Evolutionary conservation across 2,113 vertebrate genomes (phyloP).

Genomic region (Pluvianellus socialis): DNA sequence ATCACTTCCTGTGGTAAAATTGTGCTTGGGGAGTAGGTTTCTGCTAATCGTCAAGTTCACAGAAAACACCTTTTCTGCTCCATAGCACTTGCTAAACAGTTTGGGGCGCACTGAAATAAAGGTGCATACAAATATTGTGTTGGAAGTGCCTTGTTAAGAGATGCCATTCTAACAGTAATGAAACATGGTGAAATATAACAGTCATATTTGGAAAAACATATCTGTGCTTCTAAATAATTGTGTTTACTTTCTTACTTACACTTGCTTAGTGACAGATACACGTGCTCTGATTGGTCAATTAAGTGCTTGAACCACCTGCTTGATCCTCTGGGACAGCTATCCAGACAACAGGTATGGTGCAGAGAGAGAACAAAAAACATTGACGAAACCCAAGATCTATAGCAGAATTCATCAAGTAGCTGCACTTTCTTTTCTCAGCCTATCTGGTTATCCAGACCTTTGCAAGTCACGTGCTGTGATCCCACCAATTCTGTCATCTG

Average conservation of each 20-base stretch:
- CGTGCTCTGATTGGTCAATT: not conserved
- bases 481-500: not conserved
- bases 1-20: not conserved
- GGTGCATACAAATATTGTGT: not conserved
- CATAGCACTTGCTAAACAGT: not conserved
- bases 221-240: not conserved
- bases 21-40: not conserved
- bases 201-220: not conserved
- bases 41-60: not conserved
- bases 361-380: not conserved
- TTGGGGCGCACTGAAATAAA: not conserved
- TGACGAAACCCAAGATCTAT: not conserved
- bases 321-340: not conserved
- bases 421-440: not conserved
- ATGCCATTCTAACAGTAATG: not conserved
- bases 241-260: not conserved
- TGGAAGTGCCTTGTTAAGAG: not conserved
- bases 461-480: not conserved
- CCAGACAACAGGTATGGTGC: not conserved
- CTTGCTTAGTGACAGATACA: not conserved
- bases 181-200: not conserved
- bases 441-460: not conserved
- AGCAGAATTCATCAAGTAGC: not conserved
- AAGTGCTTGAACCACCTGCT: not conserved
- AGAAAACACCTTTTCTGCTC: not conserved